phyloP scores from a whole-genome alignment of 2,113 vertebrate species.

The Sinocyclocheilus anophthalmus region DNA sequence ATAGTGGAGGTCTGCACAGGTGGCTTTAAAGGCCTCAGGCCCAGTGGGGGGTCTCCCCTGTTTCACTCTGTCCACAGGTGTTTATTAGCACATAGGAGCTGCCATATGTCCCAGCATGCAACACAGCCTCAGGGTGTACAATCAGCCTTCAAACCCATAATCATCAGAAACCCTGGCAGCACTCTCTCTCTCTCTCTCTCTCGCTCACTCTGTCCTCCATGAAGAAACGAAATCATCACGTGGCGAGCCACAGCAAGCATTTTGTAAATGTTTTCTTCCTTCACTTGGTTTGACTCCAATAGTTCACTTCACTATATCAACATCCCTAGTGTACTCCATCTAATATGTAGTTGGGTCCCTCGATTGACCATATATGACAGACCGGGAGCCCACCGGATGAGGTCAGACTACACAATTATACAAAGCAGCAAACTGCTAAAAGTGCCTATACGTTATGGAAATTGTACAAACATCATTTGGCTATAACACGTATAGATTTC shows the following conservation, averaged over 20 bases:
- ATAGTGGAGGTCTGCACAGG: slow-evolving; percentile 76
- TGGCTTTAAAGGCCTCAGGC: slow-evolving; percentile 59
- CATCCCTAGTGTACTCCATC: background rate
- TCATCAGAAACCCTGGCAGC: slow-evolving; percentile 72
- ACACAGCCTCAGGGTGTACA: slow-evolving; percentile 72
- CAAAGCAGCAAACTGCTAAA: too few species aligned
- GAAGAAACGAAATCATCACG: too few species aligned
- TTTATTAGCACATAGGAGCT: slow-evolving; percentile 82
- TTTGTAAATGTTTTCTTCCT: slow-evolving; percentile 56
- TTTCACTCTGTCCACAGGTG: slow-evolving; percentile 75
- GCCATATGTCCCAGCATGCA: slow-evolving; percentile 77
- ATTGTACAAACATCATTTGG: too few species aligned
- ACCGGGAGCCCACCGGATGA: too few species aligned
- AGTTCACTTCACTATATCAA: slow-evolving; percentile 15
- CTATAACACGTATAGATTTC: too few species aligned
- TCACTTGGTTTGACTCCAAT: slow-evolving; percentile 58
- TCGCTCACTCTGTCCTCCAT: slow-evolving; percentile 51
- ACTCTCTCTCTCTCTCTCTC: slow-evolving; percentile 8
- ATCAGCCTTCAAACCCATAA: slow-evolving; percentile 74
- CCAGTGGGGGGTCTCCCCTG: slow-evolving; percentile 58
- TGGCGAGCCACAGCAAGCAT: slow-evolving; percentile 64
- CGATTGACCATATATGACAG: too few species aligned
- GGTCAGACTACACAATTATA: too few species aligned
- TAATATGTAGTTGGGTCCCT: too few species aligned
- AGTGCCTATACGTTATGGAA: too few species aligned